Conservation (phyloP, 2,888 invertebrate genomes). For the Cerastis leucographa region DNA sequence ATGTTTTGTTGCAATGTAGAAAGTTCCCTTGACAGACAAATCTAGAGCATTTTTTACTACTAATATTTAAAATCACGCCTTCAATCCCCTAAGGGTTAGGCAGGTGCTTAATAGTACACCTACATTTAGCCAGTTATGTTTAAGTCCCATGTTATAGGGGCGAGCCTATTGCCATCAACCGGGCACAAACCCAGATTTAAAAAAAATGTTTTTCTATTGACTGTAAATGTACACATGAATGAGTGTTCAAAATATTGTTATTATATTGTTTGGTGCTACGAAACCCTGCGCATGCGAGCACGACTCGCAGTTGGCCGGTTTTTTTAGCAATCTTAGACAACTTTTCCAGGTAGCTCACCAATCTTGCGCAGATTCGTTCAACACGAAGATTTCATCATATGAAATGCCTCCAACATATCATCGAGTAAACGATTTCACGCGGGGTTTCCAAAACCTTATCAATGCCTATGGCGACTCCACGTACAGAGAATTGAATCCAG, state of each 20-base stretch:
- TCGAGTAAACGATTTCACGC: constrained; percentile 97
- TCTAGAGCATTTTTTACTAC: not conserved
- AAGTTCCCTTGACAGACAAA: not conserved
- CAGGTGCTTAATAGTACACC: too few relatives aligned
- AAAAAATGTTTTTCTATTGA: too few relatives aligned
- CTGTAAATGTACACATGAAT: too few relatives aligned
- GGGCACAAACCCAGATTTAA: too few relatives aligned
- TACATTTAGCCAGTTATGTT: too few relatives aligned
- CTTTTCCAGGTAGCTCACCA: constrained; percentile 43
- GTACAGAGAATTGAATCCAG: constrained; percentile 97
- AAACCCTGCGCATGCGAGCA: too few relatives aligned
- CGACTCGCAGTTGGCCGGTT: not conserved
- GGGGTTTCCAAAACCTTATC: constrained; percentile 97
- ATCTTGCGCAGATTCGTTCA: constrained; percentile 95
- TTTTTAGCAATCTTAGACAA: not conserved
- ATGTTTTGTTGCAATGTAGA: not conserved
- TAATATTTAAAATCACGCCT: too few relatives aligned
- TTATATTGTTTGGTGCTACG: too few relatives aligned
- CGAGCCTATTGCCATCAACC: too few relatives aligned
- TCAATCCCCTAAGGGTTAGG: too few relatives aligned
- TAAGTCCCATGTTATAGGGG: too few relatives aligned
- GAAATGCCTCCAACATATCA: constrained; percentile 96
- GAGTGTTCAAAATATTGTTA: not conserved
- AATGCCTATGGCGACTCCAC: constrained; percentile 97
- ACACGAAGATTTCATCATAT: constrained; percentile 93